Conservation (phyloP, 2,113 vertebrate genomes). For the Herpetotheres cachinnans region DNA sequence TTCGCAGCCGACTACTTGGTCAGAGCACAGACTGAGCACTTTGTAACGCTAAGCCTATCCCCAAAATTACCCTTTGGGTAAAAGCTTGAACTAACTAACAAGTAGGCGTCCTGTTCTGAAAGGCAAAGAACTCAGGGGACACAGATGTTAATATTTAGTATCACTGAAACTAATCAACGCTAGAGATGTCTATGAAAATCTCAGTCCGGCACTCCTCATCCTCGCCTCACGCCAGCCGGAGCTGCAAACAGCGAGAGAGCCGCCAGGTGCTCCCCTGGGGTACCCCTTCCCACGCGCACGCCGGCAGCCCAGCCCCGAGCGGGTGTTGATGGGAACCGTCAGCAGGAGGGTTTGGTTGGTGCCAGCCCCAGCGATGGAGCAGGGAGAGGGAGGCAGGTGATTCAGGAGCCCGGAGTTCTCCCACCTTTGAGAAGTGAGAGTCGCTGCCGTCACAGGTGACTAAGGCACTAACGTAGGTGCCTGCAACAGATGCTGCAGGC, state of each 20-base stretch:
- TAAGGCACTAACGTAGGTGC: neutral
- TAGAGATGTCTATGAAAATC: neutral
- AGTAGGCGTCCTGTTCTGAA: conserved; percentile 24
- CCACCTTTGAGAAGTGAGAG: neutral
- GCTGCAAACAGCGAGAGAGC: neutral
- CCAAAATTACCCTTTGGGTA: conserved; percentile 22
- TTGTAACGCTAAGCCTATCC: neutral
- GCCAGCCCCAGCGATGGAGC: neutral
- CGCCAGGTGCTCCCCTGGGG: neutral
- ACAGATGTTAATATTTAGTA: neutral
- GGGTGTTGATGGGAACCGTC: neutral
- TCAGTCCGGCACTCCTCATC: neutral
- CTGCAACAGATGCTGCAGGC: neutral
- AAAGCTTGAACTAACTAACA: conserved; percentile 36
- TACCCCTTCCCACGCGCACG: fast-evolving
- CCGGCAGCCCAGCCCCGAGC: fast-evolving
- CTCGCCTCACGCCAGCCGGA: neutral
- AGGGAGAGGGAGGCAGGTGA: neutral
- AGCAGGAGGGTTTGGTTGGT: fast-evolving
- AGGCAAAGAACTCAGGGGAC: conserved; percentile 17
- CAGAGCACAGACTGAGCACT: conserved; percentile 28
- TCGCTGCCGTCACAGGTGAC: neutral
- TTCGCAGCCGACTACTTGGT: conserved; percentile 32
- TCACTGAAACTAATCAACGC: neutral
- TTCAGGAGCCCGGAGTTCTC: neutral